Base-by-base conservation (phyloP, 2,797 vertebrate species). In the Enteromius argenteus region DNA sequence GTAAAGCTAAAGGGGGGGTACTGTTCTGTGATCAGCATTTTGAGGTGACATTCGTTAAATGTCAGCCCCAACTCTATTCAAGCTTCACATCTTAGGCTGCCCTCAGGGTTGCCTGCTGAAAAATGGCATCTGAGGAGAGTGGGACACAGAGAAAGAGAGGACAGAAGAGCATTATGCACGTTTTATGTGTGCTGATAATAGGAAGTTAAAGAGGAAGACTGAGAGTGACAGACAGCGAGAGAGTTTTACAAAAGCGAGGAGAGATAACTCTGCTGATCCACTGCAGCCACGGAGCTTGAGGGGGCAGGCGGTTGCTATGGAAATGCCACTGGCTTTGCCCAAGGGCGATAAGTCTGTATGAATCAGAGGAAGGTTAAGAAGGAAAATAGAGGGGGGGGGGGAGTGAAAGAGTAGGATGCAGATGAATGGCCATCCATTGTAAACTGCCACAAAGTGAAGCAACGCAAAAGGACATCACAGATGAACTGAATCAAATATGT, bases 341-440 rank as follows among this genome's bases (percentile, higher is more conserved):
- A 93, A 95, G 94, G 94, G 95, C 95, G 95, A 96, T 96, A 96
- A 96, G 95, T 95, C 95, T 94, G 95, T 93, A 94, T 95, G 96
- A 95, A 96, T 97, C 96, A 96, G 95, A 96, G 90, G 95, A 96
- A 95, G 95, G 96, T 95, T 95, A 95, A 96, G 92, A 92, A 94
- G 94, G 94, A 94, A 92, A 95, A 95, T 95, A 93, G 92, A 92
- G 91, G 71, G 3, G 17, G 46, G 71, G 71, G 93, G 94, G 27
- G 27, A 93, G 93, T 93, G 94, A 93, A 95, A 95, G 62, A 37
- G 44, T 83, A 27, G 53, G 79, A 86, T 75, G 75, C 78, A 84
- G 86, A 87, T 86, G 86, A 87, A 86, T 89, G 86, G 86, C 83
- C 79, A 71, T 58, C 77, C 86, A 49, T 84, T 84, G 66, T 84